Percentiles rank a stretch among this genome's conserved stretches.
Conservation (phyloP, 2,797 vertebrate genomes). For the Sebastes reedi region DNA sequence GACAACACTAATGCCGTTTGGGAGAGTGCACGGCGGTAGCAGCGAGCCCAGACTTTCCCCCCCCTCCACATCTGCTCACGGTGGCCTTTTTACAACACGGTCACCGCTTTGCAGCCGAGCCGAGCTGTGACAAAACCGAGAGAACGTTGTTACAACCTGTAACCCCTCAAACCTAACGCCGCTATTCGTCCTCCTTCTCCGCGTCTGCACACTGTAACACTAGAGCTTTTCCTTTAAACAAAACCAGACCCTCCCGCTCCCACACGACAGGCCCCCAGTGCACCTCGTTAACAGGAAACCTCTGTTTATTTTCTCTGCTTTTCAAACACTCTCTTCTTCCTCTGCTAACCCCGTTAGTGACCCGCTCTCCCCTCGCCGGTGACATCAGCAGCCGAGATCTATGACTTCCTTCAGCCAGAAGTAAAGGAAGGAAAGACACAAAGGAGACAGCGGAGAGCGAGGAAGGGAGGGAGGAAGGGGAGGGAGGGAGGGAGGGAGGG, state of each 20-base stretch:
- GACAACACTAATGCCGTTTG: slow-evolving; percentile 7
- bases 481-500: too few relatives aligned
- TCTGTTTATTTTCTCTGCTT: slow-evolving; percentile 83
- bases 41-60: background rate
- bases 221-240: slow-evolving; percentile 75
- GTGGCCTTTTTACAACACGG: slow-evolving; percentile 39
- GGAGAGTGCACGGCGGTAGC: background rate
- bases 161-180: slow-evolving; percentile 53
- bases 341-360: slow-evolving; percentile 68
- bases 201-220: slow-evolving; percentile 49
- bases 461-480: background rate
- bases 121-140: slow-evolving; percentile 42
- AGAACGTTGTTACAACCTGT: slow-evolving; percentile 66
- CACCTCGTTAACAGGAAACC: slow-evolving; percentile 85
- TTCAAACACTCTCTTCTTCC: slow-evolving; percentile 81
- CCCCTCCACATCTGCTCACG: slow-evolving; percentile 22
- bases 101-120: slow-evolving; percentile 21
- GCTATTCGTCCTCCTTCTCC: slow-evolving; percentile 1
- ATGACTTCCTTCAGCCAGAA: slow-evolving; percentile 74
- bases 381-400: slow-evolving; percentile 77
- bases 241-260: slow-evolving; percentile 76
- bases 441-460: slow-evolving; percentile 44
- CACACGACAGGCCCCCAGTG: slow-evolving; percentile 68
- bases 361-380: slow-evolving; percentile 30
- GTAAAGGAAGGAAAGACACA: slow-evolving; percentile 67